Evolutionary conservation across 2,888 invertebrate genomes (phyloP), one percentile per base, ranked within the genome.

Genomic region (Omphaloscelis lunosa): DNA sequence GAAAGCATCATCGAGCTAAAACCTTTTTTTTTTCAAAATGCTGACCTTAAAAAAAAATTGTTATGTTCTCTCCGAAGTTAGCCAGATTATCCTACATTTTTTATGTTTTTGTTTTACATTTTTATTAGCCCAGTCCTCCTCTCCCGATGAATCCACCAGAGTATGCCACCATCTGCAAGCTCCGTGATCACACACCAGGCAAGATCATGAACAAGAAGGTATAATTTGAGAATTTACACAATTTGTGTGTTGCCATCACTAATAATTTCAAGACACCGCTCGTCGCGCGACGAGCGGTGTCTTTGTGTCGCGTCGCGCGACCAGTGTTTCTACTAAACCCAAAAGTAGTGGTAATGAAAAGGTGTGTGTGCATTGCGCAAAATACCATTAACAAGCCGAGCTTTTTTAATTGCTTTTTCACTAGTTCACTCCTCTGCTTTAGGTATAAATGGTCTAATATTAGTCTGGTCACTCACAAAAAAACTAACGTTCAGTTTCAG

Each of bases 111-210:
- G 72, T 80, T 68, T 78, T 84, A 71, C 77, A 69, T 59, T 84
- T 82, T 83, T 78, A 88, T 45, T 82, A 89, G 87, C 82, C 63
- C 56, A 70, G 56, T 77, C 74, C 69, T 71, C 59, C 5, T 79
- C 80, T 77, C 45, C 77, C 86, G 66, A 82, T 85, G 89, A 92
- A 90, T 80, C 76, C 85, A 17, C 94, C 95, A 8, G 93, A 94
- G 83, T 95, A 95, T 86, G 94, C 95, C 2, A 93, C 92, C 0
- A 92, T 95, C 79, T 87, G 87, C 77, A 95, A 95, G 89, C 89
- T 85, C 61, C 92, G 91, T 63, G 91, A 92, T 71, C 83, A 84
- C 86, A 92, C 85, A 83, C 86, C 86, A 66, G 87, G 84, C 75
- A 85, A 83, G 76, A 80, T 83, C 59, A 87, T 90, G 84, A 91